A percentile compares a stretch with the other conserved stretches of the same genome.
These are phyloP conservation scores for Sisyra nigra DNA, from an alignment of 2,888 invertebrate genomes.

Conservation along the genomic window DNA sequence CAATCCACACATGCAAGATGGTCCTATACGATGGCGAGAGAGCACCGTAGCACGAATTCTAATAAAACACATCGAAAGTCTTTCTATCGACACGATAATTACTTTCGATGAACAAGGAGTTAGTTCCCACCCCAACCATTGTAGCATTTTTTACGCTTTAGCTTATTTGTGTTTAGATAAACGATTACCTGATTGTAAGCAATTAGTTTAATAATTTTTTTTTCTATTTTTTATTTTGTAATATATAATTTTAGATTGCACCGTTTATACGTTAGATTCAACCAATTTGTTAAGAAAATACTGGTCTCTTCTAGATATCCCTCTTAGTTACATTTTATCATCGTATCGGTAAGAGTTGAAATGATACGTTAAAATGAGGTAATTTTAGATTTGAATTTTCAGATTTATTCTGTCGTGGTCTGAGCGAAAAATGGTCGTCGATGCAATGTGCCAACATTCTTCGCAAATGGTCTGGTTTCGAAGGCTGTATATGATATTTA, in stretches of 20 bases:
- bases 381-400: conserved; percentile 16
- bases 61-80: conserved; percentile 47
- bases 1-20: conserved; percentile 60
- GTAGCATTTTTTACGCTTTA: conserved; percentile 66
- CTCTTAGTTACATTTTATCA: conserved; percentile 61
- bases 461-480: conserved; percentile 97
- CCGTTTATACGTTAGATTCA: conserved; percentile 68
- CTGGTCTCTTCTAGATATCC: conserved; percentile 65
- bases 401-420: conserved; percentile 51
- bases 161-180: conserved; percentile 63
- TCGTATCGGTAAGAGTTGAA: conserved; percentile 55
- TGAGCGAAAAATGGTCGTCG: conserved; percentile 40
- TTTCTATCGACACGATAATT: conserved; percentile 68
- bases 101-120: conserved; percentile 92
- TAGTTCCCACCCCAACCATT: conserved; percentile 86
- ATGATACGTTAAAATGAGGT: background rate
- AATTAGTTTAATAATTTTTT: background rate
- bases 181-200: conserved; percentile 56
- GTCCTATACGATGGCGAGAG: conserved; percentile 62
- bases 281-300: conserved; percentile 79
- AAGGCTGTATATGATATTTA: conserved; percentile 72
- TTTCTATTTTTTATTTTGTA: background rate
- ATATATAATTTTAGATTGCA: conserved; percentile 46
- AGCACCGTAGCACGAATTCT: conserved; percentile 45
- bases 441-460: conserved; percentile 71